Conservation (phyloP, 2,888 invertebrate species). For the Auanema freiburgensis region DNA sequence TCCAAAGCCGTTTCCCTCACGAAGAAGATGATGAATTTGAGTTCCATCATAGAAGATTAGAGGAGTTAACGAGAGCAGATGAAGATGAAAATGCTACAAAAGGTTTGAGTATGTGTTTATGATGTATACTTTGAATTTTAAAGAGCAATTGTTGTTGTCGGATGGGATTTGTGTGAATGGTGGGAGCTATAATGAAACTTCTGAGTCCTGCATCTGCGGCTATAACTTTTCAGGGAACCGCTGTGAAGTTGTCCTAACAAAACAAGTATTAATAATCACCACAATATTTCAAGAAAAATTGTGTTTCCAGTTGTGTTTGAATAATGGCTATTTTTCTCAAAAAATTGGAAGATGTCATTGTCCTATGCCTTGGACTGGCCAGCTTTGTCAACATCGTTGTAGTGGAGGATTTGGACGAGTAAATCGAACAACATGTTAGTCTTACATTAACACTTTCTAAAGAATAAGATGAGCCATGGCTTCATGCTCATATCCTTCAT, state of each 20-base stretch:
- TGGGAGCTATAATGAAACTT: conserved; percentile 31
- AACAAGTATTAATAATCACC: background rate
- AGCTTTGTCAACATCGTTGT: conserved; percentile 31
- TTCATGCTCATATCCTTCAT: background rate
- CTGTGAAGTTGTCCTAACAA: conserved; percentile 7
- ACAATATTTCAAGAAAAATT: background rate
- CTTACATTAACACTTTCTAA: background rate
- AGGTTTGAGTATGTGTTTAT: too few species aligned
- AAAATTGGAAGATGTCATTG: conserved; percentile 33
- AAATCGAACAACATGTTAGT: conserved; percentile 32
- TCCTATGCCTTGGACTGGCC: conserved; percentile 28
- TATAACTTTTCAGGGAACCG: conserved; percentile 7
- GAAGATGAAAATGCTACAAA: too few species aligned
- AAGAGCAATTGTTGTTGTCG: background rate
- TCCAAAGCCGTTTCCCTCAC: background rate
- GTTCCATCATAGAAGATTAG: too few species aligned
- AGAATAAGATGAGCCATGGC: background rate
- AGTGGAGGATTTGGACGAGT: conserved; percentile 24
- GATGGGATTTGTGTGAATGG: conserved; percentile 24
- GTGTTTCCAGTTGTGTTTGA: conserved; percentile 24
- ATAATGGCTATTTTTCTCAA: conserved; percentile 29
- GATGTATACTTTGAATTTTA: background rate
- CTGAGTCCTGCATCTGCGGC: conserved; percentile 32
- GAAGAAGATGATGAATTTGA: too few species aligned
- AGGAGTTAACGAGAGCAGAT: too few species aligned